Evolutionary conservation across 2,888 invertebrate species (phyloP), one percentile per base, ranked within the genome.

Genomic region (Cephus sareptanus): DNA sequence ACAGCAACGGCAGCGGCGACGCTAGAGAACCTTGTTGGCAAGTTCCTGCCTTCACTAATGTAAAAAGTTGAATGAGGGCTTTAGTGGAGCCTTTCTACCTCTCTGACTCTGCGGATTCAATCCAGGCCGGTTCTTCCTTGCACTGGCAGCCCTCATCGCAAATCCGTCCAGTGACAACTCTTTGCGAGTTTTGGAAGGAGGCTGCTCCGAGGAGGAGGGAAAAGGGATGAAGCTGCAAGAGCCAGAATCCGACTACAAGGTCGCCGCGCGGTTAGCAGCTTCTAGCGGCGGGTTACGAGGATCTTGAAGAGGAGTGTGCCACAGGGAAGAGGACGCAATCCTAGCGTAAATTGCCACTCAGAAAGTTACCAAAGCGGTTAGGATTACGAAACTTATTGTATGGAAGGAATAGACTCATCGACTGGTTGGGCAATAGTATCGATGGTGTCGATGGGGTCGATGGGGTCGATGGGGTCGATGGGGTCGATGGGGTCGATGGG

Each of bases 351-450:
- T 87, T 84, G 83, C 84, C 82, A 84, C 85, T 83, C 81, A 81
- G 83, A 85, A 85, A 83, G 80, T 85, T 85, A 81, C 82, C 79
- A 81, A 83, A 84, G 80, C 80, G 84, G 81, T 40, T 81, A 80
- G 81, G 80, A 86, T 86, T 86, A 84, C 84, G 79, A 82, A 86
- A 84, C 84, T 85, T 85, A 84, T 83, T 83, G 84, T 82, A 81
- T 76, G 79, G 76, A 74, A 76, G 78, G 79, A 81, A 82, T 82
- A 74, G 81, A 82, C 81, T 80, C 80, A 75, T 79, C 80, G 80
- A 79, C 74, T 74, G 37, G 31, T 35, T 35, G 34, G 69, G 12
- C 12, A 1, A 11, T 34, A 1, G 34, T 34, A 1, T 37, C 35
- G 35, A 35, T 35, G 35, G 35, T 3, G 35, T 11, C 35, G 35